These are phyloP conservation scores for Ciconia stormi DNA, from an alignment of 2,113 vertebrate species.

Conservation along the genomic window DNA sequence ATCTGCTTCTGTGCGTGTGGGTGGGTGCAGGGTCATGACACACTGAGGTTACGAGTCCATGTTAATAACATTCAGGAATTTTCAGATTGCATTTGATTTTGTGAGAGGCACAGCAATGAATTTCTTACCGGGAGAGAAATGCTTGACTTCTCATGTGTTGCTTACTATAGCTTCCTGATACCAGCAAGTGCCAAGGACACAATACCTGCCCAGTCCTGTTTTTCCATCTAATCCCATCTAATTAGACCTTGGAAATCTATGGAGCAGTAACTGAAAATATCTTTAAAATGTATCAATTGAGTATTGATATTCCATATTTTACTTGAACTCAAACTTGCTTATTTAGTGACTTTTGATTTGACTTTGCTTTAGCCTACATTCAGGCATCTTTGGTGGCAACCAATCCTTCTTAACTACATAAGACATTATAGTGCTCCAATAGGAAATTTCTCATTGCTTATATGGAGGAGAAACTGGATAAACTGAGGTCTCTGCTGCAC, in stretches of 20 bases:
- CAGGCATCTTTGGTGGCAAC: neutral
- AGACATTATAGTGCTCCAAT: neutral
- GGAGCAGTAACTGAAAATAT: neutral
- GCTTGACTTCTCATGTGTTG: neutral
- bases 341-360: neutral
- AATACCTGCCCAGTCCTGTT: neutral
- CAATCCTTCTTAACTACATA: neutral
- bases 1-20: neutral
- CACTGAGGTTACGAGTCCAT: neutral
- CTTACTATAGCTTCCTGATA: neutral
- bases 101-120: neutral
- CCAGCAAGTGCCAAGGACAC: neutral
- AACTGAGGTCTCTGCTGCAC: neutral
- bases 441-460: neutral
- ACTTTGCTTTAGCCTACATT: neutral
- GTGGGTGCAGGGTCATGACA: neutral
- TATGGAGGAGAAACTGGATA: neutral
- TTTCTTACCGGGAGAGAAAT: neutral
- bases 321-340: neutral
- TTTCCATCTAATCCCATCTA: neutral
- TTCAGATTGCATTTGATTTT: neutral
- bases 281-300: neutral
- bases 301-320: neutral
- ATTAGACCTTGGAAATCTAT: neutral
- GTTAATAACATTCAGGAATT: neutral